phyloP scores from a whole-genome alignment of 2,888 invertebrate genomes.

The Pollenia amentaria region DNA sequence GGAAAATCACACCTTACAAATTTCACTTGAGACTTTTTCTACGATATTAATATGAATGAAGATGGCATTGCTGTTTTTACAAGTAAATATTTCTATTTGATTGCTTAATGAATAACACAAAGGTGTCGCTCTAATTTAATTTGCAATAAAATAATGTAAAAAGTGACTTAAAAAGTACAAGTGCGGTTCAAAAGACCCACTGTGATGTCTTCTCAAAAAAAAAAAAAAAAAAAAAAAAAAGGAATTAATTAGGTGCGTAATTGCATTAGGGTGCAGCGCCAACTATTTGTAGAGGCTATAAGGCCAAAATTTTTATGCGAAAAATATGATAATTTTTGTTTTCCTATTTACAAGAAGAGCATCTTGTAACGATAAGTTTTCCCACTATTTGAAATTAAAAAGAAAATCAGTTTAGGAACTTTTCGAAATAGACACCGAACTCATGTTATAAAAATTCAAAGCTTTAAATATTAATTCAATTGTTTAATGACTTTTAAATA shows the following conservation, averaged over 20 bases:
- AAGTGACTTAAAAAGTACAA: background rate
- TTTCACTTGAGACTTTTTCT: slow-evolving; percentile 42
- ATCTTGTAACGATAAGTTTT: too few species aligned
- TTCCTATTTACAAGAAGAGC: background rate
- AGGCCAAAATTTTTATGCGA: slow-evolving; percentile 33
- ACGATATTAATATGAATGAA: slow-evolving; percentile 17
- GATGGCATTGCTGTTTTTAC: background rate
- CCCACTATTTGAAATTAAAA: too few species aligned
- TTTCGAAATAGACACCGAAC: too few species aligned
- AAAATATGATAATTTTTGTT: slow-evolving; percentile 9
- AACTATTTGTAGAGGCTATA: slow-evolving; percentile 56
- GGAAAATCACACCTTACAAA: slow-evolving; percentile 51
- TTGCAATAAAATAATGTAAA: slow-evolving; percentile 26
- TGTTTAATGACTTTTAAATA: too few species aligned
- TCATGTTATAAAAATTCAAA: too few species aligned
- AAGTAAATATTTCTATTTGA: slow-evolving; percentile 14
- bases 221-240: too few species aligned
- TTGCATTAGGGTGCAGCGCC: slow-evolving; percentile 38
- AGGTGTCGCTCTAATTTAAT: slow-evolving; percentile 59
- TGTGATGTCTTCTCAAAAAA: background rate
- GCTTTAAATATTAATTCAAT: too few species aligned
- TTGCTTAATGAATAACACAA: slow-evolving; percentile 29
- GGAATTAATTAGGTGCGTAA: slow-evolving; percentile 43
- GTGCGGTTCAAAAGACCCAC: background rate
- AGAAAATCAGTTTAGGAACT: too few species aligned